Base-by-base conservation (phyloP, 1,140 invertebrate species). In the Portunus trituberculatus region DNA sequence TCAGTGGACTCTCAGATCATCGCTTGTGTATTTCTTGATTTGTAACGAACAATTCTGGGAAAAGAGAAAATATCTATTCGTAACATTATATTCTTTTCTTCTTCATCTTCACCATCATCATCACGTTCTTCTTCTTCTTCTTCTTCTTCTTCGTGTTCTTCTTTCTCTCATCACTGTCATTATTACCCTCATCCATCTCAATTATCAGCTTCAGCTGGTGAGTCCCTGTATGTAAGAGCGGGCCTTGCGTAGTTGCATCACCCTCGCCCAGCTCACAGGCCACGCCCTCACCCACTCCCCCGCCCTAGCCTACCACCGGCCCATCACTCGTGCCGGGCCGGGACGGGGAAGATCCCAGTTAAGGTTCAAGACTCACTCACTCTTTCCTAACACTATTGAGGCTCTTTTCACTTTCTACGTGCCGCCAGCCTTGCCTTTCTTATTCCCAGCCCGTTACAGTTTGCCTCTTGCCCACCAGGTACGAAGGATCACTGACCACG, bases 401-500 rank as follows among this genome's bases (percentile, higher is more conserved):
- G 10, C 8, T 4, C n/a, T 39, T 39, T 88, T 48, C 31, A 88
- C 32, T 45, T 45, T 48, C 32, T 28, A 88, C 20, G 10, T 59
- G 89, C 45, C 39, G 3, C 20, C 52, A 8, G 29, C 46, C 45
- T 28, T 28, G 0, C 89, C 25, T 91, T 52, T 52, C 46, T 6
- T 28, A 52, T 45, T 25, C 46, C 25, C 20, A 88, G 32, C 31
- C 6, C 25, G 3, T 39, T 3, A 45, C 8, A 48, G 46, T 90
- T 25, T 25, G 45, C 39, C 12, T 29, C 45, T 16, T 67, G 14
- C 31, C 46, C 31, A 10, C 31, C 90, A 91, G 90, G n/a, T 91
- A 91, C 28, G 29, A 91, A 12, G 90, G 90, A 29, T 91, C 90
- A n/a, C 90, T 91, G 52, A 91, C 90, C 45, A 91, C 90, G 29